Evolutionary conservation across 2,113 vertebrate genomes (phyloP).

Genomic region (Centropristis striata): DNA sequence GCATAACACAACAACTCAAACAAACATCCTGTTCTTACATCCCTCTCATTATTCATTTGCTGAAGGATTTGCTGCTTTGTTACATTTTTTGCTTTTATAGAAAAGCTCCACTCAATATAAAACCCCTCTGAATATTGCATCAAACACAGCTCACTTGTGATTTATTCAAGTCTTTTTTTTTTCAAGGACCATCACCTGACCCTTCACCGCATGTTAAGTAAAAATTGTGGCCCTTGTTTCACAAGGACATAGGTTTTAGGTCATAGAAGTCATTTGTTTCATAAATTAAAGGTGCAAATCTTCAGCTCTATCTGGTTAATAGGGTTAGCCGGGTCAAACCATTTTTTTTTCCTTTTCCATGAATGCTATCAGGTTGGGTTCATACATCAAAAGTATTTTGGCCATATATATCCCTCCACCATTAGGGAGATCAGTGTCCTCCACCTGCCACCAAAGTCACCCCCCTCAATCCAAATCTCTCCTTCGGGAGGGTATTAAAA

Average conservation of each 20-base stretch:
- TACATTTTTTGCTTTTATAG: constrained; percentile 7
- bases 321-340: constrained; percentile 85
- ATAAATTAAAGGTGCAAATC: constrained; percentile 85
- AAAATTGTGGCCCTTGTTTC: constrained; percentile 81
- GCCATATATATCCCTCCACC: constrained; percentile 84
- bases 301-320: constrained; percentile 86
- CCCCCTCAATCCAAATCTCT: constrained; percentile 80
- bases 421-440: constrained; percentile 87
- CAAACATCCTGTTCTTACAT: constrained; percentile 46
- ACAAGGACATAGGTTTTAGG: constrained; percentile 83
- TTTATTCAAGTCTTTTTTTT: constrained; percentile 83
- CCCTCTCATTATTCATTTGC: constrained; percentile 60
- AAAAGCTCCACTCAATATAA: not conserved
- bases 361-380: constrained; percentile 77
- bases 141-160: constrained; percentile 37
- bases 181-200: constrained; percentile 82
- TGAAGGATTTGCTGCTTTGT: constrained; percentile 56
- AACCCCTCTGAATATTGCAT: constrained; percentile 19
- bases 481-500: constrained; percentile 88
- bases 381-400: constrained; percentile 79
- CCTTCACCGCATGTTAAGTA: constrained; percentile 74
- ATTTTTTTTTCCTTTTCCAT: constrained; percentile 83
- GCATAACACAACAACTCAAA: constrained; percentile 46
- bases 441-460: constrained; percentile 87
- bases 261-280: constrained; percentile 82